Evolutionary conservation across 2,888 invertebrate species (phyloP).

Genomic region (Hemicrepidius hirtus): DNA sequence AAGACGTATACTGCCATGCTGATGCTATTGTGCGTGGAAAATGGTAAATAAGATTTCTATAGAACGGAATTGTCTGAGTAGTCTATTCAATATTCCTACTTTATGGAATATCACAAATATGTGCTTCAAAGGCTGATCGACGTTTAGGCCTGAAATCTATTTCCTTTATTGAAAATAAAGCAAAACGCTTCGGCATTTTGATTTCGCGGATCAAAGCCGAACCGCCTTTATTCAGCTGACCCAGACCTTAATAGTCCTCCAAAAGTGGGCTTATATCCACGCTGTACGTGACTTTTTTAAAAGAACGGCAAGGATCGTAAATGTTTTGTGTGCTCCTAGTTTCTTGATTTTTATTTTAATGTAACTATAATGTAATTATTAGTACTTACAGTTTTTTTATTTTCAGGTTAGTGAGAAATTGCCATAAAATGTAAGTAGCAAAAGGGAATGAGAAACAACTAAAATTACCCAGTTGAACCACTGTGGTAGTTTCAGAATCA

Average conservation of each 20-base stretch:
- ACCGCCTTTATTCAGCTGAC: slow-evolving; percentile 20
- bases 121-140: slow-evolving; percentile 22
- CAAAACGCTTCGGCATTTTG: slow-evolving; percentile 31
- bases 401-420: not conserved
- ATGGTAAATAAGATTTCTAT: not conserved
- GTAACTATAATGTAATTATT: too few relatives aligned
- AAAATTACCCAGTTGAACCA: slow-evolving; percentile 1
- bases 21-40: not conserved
- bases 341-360: not conserved
- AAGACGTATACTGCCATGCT: not conserved
- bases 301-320: not conserved
- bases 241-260: slow-evolving; percentile 23
- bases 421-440: not conserved
- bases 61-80: slow-evolving; percentile 7
- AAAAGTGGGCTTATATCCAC: slow-evolving; percentile 9
- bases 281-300: slow-evolving; percentile 8
- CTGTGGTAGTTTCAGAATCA: not conserved
- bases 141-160: slow-evolving; percentile 27
- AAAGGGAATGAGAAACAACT: slow-evolving; percentile 2
- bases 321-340: not conserved
- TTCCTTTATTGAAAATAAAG: slow-evolving; percentile 34
- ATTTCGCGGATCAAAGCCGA: slow-evolving; percentile 23
- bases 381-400: not conserved
- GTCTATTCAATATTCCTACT: slow-evolving; percentile 22
- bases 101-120: slow-evolving; percentile 26